These are phyloP conservation scores for Zophobas atratus DNA, from an alignment of 1,140 invertebrate species.

Conservation along the genomic window DNA sequence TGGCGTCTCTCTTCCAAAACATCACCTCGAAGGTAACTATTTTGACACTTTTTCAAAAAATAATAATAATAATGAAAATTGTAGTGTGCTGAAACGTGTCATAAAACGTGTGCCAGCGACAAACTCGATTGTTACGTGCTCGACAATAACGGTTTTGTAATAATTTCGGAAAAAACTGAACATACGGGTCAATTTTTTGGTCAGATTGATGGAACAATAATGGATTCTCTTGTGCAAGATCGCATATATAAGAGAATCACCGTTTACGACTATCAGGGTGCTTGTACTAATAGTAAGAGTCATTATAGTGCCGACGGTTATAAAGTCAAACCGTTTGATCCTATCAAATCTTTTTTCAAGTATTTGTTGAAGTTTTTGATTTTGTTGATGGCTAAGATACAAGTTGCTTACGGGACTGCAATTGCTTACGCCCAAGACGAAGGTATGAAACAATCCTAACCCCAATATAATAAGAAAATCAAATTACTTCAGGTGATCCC, in stretches of 20 bases:
- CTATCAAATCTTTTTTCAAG: constrained; percentile 57
- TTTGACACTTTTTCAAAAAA: not conserved
- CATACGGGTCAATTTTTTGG: constrained; percentile 93
- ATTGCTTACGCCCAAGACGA: constrained; percentile 63
- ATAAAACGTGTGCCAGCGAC: constrained; percentile 87
- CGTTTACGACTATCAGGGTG: constrained; percentile 89
- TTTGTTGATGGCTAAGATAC: constrained; percentile 57
- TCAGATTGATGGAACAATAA: constrained; percentile 94
- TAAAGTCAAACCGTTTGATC: constrained; percentile 61
- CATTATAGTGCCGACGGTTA: constrained; percentile 76
- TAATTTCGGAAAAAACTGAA: constrained; percentile 87
- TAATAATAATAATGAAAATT: constrained; percentile 51
- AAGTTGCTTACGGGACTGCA: constrained; percentile 59
- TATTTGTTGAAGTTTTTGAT: constrained; percentile 57
- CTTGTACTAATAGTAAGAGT: constrained; percentile 78
- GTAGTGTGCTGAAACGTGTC: constrained; percentile 84
- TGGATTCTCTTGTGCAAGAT: constrained; percentile 93
- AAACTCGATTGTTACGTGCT: constrained; percentile 93
- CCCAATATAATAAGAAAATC: not conserved
- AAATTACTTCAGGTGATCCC: constrained; percentile 25
- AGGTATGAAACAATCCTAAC: constrained; percentile 55
- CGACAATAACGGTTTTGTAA: constrained; percentile 95
- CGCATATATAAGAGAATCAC: constrained; percentile 90
- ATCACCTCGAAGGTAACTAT: constrained; percentile 84
- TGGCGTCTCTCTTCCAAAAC: constrained; percentile 88